Conservation (phyloP, 2,797 vertebrate genomes). For the Enteromius unitaeniatus region DNA sequence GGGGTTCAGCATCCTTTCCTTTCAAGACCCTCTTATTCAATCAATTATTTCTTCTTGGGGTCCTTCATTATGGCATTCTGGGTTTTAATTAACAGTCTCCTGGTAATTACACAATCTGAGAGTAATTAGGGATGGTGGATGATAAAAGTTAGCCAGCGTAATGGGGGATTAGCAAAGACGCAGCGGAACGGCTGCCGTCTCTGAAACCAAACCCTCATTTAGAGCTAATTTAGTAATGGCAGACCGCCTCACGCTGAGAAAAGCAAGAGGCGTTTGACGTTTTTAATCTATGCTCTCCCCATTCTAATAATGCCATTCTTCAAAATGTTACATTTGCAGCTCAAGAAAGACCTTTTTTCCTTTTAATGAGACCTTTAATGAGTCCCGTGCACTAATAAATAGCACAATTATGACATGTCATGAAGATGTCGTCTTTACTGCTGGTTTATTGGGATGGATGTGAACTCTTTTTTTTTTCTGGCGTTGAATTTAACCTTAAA, state of each 20-base stretch:
- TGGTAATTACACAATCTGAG: constrained; percentile 62
- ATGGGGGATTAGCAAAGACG: constrained; percentile 63
- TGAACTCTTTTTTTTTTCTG: constrained; percentile 10
- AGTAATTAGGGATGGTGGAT: constrained; percentile 60
- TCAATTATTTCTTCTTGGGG: constrained; percentile 54
- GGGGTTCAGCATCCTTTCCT: constrained; percentile 38
- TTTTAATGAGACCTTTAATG: constrained; percentile 17
- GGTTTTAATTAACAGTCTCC: constrained; percentile 63
- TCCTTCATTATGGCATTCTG: constrained; percentile 56
- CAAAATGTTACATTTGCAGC: constrained; percentile 10
- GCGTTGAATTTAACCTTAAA: neutral
- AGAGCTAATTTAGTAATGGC: constrained; percentile 60
- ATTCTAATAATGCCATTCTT: constrained; percentile 6
- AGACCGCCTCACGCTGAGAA: constrained; percentile 46
- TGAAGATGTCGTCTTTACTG: constrained; percentile 4
- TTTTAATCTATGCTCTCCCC: constrained; percentile 39
- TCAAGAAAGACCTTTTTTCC: neutral
- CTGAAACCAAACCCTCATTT: constrained; percentile 54
- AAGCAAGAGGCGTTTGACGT: constrained; percentile 21
- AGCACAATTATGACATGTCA: constrained; percentile 16
- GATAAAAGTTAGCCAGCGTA: constrained; percentile 62
- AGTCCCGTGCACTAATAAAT: constrained; percentile 15
- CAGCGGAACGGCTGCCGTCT: constrained; percentile 53
- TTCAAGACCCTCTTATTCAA: constrained; percentile 51
- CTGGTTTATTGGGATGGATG: constrained; percentile 16